phyloP scores from a whole-genome alignment of 2,888 invertebrate genomes.

The Galeruca laticollis region DNA sequence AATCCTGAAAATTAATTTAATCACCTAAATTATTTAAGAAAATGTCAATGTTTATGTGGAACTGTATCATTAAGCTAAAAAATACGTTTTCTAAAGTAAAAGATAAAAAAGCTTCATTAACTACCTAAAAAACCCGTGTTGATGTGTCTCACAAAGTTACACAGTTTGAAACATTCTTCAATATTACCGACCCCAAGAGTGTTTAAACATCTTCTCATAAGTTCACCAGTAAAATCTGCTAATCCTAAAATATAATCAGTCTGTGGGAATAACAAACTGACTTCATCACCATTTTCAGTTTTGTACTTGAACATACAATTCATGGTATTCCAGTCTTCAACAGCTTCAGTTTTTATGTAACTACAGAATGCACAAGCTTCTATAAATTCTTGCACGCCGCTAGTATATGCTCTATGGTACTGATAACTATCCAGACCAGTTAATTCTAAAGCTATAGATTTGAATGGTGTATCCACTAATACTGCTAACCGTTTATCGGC shows the following conservation, averaged over 20 bases:
- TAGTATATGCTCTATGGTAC: constrained; percentile 76
- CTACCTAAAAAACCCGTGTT: constrained; percentile 74
- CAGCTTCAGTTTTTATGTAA: constrained; percentile 72
- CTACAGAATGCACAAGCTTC: constrained; percentile 87
- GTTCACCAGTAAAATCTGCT: constrained; percentile 89
- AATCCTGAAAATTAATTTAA: constrained; percentile 64
- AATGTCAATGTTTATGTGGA: no score
- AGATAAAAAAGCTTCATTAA: not conserved
- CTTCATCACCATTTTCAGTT: constrained; percentile 45
- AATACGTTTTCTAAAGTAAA: no score
- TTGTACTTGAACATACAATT: constrained; percentile 56
- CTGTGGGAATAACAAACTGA: constrained; percentile 63
- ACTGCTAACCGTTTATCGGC: constrained; percentile 77
- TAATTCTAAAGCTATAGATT: constrained; percentile 80
- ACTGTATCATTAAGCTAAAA: no score
- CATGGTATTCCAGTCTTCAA: constrained; percentile 71
- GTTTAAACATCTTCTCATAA: constrained; percentile 91
- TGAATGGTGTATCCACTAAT: constrained; percentile 73
- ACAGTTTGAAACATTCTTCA: constrained; percentile 77
- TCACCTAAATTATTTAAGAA: not conserved
- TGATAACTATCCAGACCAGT: constrained; percentile 78
- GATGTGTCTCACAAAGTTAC: constrained; percentile 78
- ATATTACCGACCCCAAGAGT: constrained; percentile 82
- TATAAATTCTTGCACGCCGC: constrained; percentile 83
- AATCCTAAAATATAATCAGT: constrained; percentile 81